phyloP scores from a whole-genome alignment of 2,797 vertebrate species.

The Lacerta agilis region DNA sequence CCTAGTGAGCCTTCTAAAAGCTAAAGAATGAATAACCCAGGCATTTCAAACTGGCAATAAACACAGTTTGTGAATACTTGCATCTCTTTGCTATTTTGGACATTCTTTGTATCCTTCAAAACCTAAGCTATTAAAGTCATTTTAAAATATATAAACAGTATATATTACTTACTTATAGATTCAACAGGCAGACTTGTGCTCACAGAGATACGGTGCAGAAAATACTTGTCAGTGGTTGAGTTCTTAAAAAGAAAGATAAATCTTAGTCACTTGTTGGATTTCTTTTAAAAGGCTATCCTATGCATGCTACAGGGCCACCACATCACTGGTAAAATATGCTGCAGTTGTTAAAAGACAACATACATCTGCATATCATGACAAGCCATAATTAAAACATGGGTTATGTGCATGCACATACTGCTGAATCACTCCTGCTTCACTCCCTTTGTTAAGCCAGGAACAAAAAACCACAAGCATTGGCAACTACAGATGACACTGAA shows the following conservation, averaged over 20 bases:
- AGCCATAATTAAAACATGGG: background rate
- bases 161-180: conserved; percentile 72
- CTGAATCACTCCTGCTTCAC: background rate
- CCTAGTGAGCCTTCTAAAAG: too few species aligned
- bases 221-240: conserved; percentile 71
- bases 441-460: background rate
- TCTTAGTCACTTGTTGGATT: background rate
- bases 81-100: background rate
- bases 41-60: background rate
- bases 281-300: background rate
- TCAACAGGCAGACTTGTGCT: conserved; percentile 66
- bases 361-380: background rate
- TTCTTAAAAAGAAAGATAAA: conserved; percentile 69
- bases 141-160: background rate
- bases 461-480: background rate
- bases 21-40: background rate
- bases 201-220: conserved; percentile 70
- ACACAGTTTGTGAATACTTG: background rate
- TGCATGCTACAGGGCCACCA: background rate
- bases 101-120: background rate
- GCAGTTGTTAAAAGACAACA: background rate
- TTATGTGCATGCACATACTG: too few species aligned
- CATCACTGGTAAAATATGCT: background rate
- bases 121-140: background rate
- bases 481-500: background rate